Percentiles rank a stretch among this genome's conserved stretches.
phyloP scores from a whole-genome alignment of 2,797 vertebrate species.

The Harpagifer antarcticus region DNA sequence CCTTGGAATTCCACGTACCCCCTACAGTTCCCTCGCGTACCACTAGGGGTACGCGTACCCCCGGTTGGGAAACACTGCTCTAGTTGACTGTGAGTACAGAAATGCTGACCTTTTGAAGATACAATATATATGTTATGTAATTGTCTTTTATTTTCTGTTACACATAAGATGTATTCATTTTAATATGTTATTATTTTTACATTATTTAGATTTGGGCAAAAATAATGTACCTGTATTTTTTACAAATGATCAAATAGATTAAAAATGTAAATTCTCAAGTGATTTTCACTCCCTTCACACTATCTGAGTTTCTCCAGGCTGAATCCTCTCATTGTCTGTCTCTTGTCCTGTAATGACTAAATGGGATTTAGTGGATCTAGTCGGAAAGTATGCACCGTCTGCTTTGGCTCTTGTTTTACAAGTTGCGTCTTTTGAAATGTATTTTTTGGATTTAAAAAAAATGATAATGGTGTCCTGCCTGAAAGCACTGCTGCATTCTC shows the following conservation, averaged over 20 bases:
- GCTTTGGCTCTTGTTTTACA: background rate
- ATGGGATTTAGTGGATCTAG: constrained; percentile 22
- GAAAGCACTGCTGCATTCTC: background rate
- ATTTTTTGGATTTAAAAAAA: background rate
- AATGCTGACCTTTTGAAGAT: too few relatives aligned
- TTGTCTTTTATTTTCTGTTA: background rate
- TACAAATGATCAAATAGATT: background rate
- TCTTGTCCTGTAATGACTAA: constrained; percentile 28
- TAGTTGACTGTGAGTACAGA: too few relatives aligned
- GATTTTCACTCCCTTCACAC: background rate
- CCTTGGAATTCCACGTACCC: too few relatives aligned
- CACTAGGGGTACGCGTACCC: too few relatives aligned
- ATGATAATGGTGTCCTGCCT: background rate
- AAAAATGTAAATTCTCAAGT: background rate
- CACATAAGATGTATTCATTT: background rate
- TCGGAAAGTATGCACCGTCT: constrained; percentile 19
- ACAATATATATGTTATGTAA: too few relatives aligned
- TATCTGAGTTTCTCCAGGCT: background rate
- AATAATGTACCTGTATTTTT: background rate
- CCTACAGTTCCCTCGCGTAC: too few relatives aligned
- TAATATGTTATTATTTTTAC: background rate
- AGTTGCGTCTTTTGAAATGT: background rate
- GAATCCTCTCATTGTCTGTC: constrained; percentile 6
- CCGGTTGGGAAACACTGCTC: too few relatives aligned
- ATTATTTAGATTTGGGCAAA: background rate